Conservation (phyloP, 2,888 invertebrate genomes). For the Physocephala rufipes region DNA sequence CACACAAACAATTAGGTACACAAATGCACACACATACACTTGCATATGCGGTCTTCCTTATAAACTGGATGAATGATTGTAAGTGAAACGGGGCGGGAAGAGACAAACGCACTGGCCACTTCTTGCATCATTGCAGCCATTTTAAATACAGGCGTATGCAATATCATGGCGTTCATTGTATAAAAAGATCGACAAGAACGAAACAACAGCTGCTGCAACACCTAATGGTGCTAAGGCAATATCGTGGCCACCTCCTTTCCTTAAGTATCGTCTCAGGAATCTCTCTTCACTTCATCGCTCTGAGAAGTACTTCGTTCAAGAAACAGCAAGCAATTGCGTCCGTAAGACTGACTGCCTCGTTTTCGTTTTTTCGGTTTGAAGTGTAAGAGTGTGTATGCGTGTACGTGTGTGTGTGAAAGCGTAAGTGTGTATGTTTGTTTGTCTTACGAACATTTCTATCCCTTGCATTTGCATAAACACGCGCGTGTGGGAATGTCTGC, state of each 20-base stretch:
- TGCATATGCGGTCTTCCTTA: background rate
- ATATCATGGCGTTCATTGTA: background rate
- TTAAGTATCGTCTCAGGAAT: constrained; percentile 4
- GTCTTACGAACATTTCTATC: background rate
- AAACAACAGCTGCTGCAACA: background rate
- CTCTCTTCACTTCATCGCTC: constrained; percentile 14
- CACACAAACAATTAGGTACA: constrained; percentile 1
- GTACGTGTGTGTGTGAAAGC: constrained; percentile 12
- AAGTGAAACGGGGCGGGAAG: constrained; percentile 1
- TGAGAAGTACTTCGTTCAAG: background rate
- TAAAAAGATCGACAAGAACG: background rate
- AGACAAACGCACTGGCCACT: background rate
- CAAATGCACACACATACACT: constrained; percentile 11
- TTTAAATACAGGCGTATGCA: background rate
- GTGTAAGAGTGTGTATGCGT: background rate
- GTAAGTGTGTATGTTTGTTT: background rate
- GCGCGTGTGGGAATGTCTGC: background rate
- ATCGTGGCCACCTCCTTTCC: background rate
- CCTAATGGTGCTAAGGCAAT: background rate
- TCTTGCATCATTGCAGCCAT: constrained; percentile 6
- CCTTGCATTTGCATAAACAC: background rate
- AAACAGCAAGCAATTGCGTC: background rate
- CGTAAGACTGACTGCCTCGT: constrained; percentile 14
- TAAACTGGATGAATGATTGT: too few relatives aligned
- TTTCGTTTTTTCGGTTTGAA: background rate